These are phyloP conservation scores for Drosophila silvestris DNA, from an alignment of 2,888 invertebrate species.

Conservation along the genomic window DNA sequence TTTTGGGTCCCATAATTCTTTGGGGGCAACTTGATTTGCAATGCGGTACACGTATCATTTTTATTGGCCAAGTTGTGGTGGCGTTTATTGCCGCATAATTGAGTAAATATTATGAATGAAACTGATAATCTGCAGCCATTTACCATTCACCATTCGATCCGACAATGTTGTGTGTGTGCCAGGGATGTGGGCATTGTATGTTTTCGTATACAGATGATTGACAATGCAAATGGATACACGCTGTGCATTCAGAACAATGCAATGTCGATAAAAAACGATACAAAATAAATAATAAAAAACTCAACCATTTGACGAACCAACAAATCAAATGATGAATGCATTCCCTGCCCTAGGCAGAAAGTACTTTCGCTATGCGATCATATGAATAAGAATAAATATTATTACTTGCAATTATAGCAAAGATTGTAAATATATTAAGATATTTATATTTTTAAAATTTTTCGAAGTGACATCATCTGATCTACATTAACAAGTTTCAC, in stretches of 20 bases:
- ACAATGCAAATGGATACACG: slow-evolving; percentile 60
- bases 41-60: slow-evolving; percentile 67
- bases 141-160: slow-evolving; percentile 49
- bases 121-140: slow-evolving; percentile 64
- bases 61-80: slow-evolving; percentile 69
- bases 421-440: background rate
- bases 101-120: slow-evolving; percentile 73
- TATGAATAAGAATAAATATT: background rate
- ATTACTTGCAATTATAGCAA: background rate
- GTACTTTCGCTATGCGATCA: background rate
- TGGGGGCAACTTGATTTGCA: slow-evolving; percentile 45
- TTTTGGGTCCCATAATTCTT: slow-evolving; percentile 2
- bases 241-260: slow-evolving; percentile 31
- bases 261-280: background rate
- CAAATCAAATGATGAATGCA: slow-evolving; percentile 30
- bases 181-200: background rate
- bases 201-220: slow-evolving; percentile 39
- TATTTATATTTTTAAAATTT: background rate
- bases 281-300: background rate
- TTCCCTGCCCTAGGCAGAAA: background rate
- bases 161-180: slow-evolving; percentile 21
- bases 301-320: slow-evolving; percentile 12
- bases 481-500: background rate
- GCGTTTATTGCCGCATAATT: slow-evolving; percentile 73
- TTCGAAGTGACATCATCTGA: background rate